Conservation (phyloP, 37 sponge, comb jelly and placozoan genomes). For the Sycon ciliatum region DNA sequence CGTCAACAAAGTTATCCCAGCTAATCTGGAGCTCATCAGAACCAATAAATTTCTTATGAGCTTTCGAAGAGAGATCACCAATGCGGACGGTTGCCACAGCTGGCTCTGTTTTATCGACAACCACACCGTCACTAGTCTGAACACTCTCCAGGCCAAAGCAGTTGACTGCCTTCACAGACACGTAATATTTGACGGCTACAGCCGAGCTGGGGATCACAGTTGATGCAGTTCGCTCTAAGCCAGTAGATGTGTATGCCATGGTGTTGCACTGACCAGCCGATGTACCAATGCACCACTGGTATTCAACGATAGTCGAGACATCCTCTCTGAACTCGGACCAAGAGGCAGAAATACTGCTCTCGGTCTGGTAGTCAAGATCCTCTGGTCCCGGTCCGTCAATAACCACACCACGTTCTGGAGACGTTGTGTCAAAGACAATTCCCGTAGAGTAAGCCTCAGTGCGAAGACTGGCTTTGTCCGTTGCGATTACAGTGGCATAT, state of each 20-base stretch:
- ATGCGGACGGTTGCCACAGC: too few species aligned
- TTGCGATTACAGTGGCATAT: too few species aligned
- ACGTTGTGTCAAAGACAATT: not conserved
- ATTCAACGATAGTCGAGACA: not conserved
- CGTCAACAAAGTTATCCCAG: too few species aligned
- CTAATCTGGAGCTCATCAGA: too few species aligned
- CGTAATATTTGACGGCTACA: not conserved
- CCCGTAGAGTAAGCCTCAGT: not conserved
- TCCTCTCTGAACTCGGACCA: not conserved
- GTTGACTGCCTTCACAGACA: conserved; percentile 2
- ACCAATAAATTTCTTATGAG: too few species aligned
- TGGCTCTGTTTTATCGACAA: too few species aligned
- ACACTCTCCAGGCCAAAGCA: not conserved
- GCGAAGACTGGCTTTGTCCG: not conserved
- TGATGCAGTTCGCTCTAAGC: not conserved
- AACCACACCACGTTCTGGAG: not conserved
- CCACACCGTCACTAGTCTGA: not conserved
- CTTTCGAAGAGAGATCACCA: too few species aligned
- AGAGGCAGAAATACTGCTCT: not conserved
- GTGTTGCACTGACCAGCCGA: not conserved
- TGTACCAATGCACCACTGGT: not conserved
- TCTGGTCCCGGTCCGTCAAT: conserved; percentile 1
- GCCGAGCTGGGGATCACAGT: not conserved
- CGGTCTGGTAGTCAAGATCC: not conserved
- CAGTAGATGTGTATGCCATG: not conserved